These are phyloP conservation scores for Drosophila sechellia DNA, from an alignment of 1,140 invertebrate species.

Conservation along the genomic window DNA sequence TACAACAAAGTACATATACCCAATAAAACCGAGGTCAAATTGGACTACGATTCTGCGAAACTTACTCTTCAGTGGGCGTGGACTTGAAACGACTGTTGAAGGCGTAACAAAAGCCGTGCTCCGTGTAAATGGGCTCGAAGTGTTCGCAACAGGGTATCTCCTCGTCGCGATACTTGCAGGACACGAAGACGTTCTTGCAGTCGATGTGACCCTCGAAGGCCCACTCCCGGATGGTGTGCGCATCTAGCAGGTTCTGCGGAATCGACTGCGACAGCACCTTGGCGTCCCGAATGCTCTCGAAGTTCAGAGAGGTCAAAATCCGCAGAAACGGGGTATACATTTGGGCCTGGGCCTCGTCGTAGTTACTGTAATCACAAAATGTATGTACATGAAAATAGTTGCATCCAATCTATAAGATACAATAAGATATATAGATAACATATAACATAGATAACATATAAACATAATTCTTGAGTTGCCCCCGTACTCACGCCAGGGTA, in stretches of 20 bases:
- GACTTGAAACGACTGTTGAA: constrained; percentile 88
- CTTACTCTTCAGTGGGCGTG: constrained; percentile 69
- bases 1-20: background rate
- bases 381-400: too few relatives aligned
- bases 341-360: constrained; percentile 53
- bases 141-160: constrained; percentile 87
- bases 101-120: constrained; percentile 89
- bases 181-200: constrained; percentile 66
- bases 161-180: constrained; percentile 88
- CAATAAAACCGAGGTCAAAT: too few relatives aligned
- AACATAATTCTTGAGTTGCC: too few relatives aligned
- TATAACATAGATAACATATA: too few relatives aligned
- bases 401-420: too few relatives aligned
- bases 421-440: too few relatives aligned
- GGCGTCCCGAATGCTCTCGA: constrained; percentile 72
- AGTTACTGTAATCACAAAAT: constrained; percentile 39
- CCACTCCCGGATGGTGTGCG: constrained; percentile 62
- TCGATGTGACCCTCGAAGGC: constrained; percentile 63
- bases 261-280: constrained; percentile 49
- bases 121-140: constrained; percentile 88
- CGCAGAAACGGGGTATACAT: constrained; percentile 74
- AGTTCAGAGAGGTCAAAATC: constrained; percentile 78
- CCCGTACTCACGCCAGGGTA: constrained; percentile 61
- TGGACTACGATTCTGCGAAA: background rate
- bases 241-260: constrained; percentile 45